Evolutionary conservation across 2,888 invertebrate genomes (phyloP).

Genomic region (Drosophila diplacantha): DNA sequence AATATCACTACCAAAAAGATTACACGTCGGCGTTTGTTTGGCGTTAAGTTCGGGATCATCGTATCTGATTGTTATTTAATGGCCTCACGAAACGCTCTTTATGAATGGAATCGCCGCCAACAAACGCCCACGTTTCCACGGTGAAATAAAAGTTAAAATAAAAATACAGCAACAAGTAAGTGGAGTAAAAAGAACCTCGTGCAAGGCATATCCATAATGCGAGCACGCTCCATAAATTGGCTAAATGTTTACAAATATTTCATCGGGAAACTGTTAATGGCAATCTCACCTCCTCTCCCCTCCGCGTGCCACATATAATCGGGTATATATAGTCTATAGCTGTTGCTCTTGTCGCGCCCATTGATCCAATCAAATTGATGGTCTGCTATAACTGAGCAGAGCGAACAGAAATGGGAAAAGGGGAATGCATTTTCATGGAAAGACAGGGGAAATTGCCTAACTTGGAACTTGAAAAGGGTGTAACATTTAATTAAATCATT

Average conservation of each 20-base stretch:
- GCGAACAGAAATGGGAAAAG: constrained; percentile 36
- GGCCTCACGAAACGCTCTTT: constrained; percentile 55
- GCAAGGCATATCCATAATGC: constrained; percentile 41
- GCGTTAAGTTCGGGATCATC: constrained; percentile 56
- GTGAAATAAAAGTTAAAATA: constrained; percentile 8
- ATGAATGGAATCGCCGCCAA: constrained; percentile 57
- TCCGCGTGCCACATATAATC: constrained; percentile 11
- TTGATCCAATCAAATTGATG: constrained; percentile 70
- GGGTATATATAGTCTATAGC: constrained; percentile 36
- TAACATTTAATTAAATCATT: background rate
- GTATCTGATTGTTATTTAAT: constrained; percentile 70
- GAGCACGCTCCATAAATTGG: constrained; percentile 61
- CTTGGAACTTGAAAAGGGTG: background rate
- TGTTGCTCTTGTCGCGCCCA: constrained; percentile 60
- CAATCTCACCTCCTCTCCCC: constrained; percentile 10
- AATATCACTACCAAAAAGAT: constrained; percentile 53
- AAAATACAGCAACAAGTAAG: background rate
- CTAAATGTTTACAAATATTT: constrained; percentile 69
- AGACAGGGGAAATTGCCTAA: constrained; percentile 43
- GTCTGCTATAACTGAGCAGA: constrained; percentile 54
- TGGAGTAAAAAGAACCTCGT: constrained; percentile 6
- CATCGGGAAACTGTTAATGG: constrained; percentile 46
- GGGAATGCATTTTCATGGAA: constrained; percentile 45
- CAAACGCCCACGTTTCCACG: constrained; percentile 49
- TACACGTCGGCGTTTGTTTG: constrained; percentile 70